Evolutionary conservation across 1,140 invertebrate species (phyloP), one percentile per base, ranked within the genome.

Genomic region (Mactra quadrangularis): DNA sequence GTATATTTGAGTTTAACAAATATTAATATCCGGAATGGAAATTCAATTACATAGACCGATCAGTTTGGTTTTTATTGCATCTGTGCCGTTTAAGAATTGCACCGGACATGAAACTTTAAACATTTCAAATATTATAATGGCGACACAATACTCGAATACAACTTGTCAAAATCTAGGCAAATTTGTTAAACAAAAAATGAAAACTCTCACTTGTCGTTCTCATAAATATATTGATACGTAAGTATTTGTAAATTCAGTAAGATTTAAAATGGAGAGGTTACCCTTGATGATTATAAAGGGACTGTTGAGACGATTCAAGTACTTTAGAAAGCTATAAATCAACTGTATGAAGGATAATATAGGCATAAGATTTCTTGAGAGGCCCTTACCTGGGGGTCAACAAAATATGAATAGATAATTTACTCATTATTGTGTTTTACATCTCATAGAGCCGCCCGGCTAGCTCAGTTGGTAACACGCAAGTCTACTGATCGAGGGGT

Each of bases 261-360:
- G 33, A 64, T 38, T 22, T 45, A 22, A 45, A 64, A 41, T 64
- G 0, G 60, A 64, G 60, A 45, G 60, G 33, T 22, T n/a, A 35
- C 41, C 60, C 22, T 45, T 33, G 38, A 3, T 35, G 4, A 45
- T 64, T 31, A 45, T 64, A 45, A 45, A 38, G 38, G 38, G 60
- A 25, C 60, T 11, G 41, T 64, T 64, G 60, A 45, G 38, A 41
- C 35, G 17, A 38, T 64, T 15, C 35, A 25, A 45, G 60, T 64
- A 64, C 25, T 64, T 64, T 45, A 64, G 35, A 64, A 38, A 64
- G 41, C 60, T 38, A 64, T 64, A 45, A 64, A 64, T 25, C 35
- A 6, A 25, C 11, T 15, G 4, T 3, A 4, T 38, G 35, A 22
- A 64, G 35, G 31, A 64, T 41, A n/a, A 3, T 45, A n/a, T 41